These are phyloP conservation scores for Myrmophylax atrothorax DNA, from an alignment of 2,113 vertebrate genomes.

Conservation along the genomic window DNA sequence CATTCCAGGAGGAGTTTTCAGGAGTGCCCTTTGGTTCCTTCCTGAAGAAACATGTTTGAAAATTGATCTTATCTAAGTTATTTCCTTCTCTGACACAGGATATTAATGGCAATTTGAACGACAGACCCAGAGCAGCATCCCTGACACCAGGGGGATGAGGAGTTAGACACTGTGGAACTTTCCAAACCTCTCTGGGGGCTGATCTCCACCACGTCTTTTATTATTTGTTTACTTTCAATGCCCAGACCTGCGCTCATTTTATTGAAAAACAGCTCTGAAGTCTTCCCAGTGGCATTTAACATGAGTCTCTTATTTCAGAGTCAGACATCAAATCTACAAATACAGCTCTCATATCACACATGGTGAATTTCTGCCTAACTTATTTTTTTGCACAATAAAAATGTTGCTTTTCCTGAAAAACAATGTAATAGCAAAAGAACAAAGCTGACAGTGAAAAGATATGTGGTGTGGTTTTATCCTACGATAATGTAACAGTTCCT, in stretches of 20 bases:
- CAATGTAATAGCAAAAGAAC: not conserved
- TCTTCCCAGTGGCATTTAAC: not conserved
- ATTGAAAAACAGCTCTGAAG: not conserved
- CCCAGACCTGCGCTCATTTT: not conserved
- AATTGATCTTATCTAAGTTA: constrained; percentile 35
- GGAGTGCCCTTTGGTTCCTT: not conserved
- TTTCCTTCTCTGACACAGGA: constrained; percentile 33
- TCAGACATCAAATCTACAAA: not conserved
- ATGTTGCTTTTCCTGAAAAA: not conserved
- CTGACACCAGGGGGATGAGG: not conserved
- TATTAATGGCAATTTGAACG: not conserved
- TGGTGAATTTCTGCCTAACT: not conserved
- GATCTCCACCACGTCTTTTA: not conserved
- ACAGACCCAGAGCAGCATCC: not conserved
- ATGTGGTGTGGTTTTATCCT: not conserved
- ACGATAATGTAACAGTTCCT: not conserved
- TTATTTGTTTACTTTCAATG: not conserved
- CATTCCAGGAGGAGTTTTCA: not conserved
- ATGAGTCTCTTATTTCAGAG: not conserved
- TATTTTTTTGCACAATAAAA: not conserved
- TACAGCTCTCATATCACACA: fast-evolving
- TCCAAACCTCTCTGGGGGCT: not conserved
- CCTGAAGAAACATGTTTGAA: constrained; percentile 27
- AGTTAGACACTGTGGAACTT: not conserved
- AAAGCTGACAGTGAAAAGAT: not conserved